Conservation (phyloP, 2,888 invertebrate genomes). For the Drosophila mettleri region DNA sequence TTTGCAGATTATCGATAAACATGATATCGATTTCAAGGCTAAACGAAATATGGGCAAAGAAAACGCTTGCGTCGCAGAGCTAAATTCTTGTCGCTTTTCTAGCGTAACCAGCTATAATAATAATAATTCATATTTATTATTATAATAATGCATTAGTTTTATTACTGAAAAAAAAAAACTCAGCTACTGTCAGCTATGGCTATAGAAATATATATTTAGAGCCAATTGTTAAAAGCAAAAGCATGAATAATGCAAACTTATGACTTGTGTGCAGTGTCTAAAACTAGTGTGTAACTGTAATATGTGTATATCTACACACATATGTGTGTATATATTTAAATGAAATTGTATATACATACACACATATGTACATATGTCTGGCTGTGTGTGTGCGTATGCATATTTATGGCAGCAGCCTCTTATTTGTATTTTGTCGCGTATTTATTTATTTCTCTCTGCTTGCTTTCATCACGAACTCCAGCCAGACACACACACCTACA, state of each 20-base stretch:
- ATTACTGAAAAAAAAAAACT: not conserved
- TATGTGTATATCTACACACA: not conserved
- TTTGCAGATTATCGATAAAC: not conserved
- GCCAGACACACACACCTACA: constrained; percentile 2
- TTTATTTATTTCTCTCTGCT: constrained; percentile 44
- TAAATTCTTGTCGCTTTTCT: not conserved
- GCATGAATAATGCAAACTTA: constrained; percentile 3
- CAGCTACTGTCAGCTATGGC: not conserved
- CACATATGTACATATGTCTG: not conserved
- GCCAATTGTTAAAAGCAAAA: not conserved
- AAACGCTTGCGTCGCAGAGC: not conserved
- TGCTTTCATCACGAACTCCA: constrained; percentile 56
- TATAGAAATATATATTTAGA: not conserved
- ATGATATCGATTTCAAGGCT: not conserved
- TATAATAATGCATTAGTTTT: constrained; percentile 3
- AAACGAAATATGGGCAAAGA: not conserved
- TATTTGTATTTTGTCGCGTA: constrained; percentile 44
- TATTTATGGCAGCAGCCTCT: constrained; percentile 9
- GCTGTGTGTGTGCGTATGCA: not conserved
- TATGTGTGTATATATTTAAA: too few species aligned
- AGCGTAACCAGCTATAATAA: not conserved
- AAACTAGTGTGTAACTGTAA: constrained; percentile 1
- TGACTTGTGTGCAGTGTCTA: constrained; percentile 13
- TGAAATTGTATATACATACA: not conserved
- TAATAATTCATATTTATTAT: not conserved